Base-by-base conservation (phyloP, 2,888 invertebrate species). In the Amphipoea lucens region DNA sequence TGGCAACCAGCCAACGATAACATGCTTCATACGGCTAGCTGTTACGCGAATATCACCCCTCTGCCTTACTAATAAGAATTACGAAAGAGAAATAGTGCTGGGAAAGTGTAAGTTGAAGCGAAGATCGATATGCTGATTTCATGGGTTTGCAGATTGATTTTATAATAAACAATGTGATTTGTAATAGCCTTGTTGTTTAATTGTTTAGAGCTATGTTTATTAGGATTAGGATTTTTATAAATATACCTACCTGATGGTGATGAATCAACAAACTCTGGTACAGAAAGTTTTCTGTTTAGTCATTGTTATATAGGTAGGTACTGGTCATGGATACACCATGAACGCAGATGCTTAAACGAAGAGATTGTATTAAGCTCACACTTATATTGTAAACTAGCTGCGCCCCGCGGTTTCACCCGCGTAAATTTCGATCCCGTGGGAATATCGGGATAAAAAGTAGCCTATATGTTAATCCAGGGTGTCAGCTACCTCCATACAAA, bases 1-100 rank as follows among this genome's bases (percentile, higher is more conserved):
- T 93, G 93, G 93, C 93, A 88, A 66, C 51, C 1, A 40, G 91
- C 93, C 93, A 93, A 90, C 66, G 78, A 83, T 82, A 91, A 84
- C 88, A 89, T 80, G 78, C 83, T 79, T 86, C 79, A 87, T 85
- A 82, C 86, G 80, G 84, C 79, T 81, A 68, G n/a, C 54, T 76
- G 85, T 76, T 74, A 82, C 68, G 76, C 90, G 88, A 90, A 88
- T 87, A 87, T 89, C 81, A 84, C 78, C 85, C 63, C 70, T 86
- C 63, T 83, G 74, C 69, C 85, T 74, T 84, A 79, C 78, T 67
- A 82, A 84, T 85, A 87, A 89, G 87, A 87, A 82, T 87, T 85
- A 84, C 74, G 76, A 82, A 72, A 84, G 48, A 84, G 12, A n/a
- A 14, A 5, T 82, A 90, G 87, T 73, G 89, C 23, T 20, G 88